These are phyloP conservation scores for Chymomyza amoena DNA, from an alignment of 2,888 invertebrate species.

Conservation along the genomic window DNA sequence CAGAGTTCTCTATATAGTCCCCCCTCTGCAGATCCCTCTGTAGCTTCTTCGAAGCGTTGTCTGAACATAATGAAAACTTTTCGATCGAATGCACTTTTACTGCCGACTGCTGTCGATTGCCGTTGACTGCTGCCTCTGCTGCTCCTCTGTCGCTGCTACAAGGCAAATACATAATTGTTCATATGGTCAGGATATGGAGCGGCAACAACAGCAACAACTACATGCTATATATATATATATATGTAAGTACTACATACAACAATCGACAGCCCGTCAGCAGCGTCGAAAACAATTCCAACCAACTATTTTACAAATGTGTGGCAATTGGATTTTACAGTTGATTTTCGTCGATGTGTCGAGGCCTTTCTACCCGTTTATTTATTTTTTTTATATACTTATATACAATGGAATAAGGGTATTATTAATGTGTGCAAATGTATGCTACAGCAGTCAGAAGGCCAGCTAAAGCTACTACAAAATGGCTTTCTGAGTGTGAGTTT, in stretches of 20 bases:
- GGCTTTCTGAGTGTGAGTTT: no score
- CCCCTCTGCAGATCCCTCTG: background rate
- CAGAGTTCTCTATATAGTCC: background rate
- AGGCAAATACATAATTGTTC: conserved; percentile 63
- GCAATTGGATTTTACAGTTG: conserved; percentile 58
- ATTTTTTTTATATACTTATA: background rate
- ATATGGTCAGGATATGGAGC: conserved; percentile 54
- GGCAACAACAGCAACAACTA: conserved; percentile 18
- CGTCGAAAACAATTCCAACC: conserved; percentile 9
- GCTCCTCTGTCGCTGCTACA: conserved; percentile 17
- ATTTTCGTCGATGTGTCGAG: conserved; percentile 37
- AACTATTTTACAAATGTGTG: conserved; percentile 52
- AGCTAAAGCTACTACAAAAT: no score
- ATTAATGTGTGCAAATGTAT: background rate
- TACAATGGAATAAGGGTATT: background rate
- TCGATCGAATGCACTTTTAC: conserved; percentile 66
- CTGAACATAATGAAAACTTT: conserved; percentile 67
- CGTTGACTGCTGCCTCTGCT: conserved; percentile 23
- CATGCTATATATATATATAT: no score
- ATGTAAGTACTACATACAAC: conserved; percentile 1
- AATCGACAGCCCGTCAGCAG: conserved; percentile 13
- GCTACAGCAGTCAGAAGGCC: background rate
- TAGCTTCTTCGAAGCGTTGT: background rate
- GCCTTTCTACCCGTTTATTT: background rate
- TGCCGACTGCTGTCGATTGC: conserved; percentile 35